phyloP scores from a whole-genome alignment of 2,888 invertebrate species.

The Drosophila suboccidentalis region DNA sequence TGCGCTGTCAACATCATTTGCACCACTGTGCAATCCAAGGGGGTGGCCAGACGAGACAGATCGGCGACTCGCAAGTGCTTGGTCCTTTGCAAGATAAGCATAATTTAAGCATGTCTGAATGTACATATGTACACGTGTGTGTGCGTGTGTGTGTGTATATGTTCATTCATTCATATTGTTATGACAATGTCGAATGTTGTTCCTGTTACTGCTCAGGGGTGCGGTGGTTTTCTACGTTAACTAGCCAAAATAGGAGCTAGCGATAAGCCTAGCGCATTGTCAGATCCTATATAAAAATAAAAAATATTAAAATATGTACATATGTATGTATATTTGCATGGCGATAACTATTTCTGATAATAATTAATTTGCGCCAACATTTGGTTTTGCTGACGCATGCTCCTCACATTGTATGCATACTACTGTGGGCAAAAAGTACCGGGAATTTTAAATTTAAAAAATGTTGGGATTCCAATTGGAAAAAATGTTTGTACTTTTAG shows the following conservation, averaged over 20 bases:
- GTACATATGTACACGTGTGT: neutral
- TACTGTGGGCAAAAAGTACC: no score
- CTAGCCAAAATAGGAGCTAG: slow-evolving; percentile 13
- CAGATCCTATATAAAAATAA: neutral
- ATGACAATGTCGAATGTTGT: neutral
- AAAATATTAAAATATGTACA: neutral
- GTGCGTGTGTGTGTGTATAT: neutral
- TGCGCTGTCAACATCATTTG: neutral
- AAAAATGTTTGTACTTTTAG: no score
- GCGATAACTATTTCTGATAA: slow-evolving; percentile 38
- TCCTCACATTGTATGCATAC: neutral
- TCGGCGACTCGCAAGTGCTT: slow-evolving; percentile 71
- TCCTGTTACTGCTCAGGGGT: neutral
- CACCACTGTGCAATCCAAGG: slow-evolving; percentile 6
- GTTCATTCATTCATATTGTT: neutral
- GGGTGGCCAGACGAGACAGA: slow-evolving; percentile 63
- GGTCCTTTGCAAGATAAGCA: slow-evolving; percentile 36
- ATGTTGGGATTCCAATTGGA: no score
- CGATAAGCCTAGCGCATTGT: slow-evolving; percentile 16
- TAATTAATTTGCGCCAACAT: slow-evolving; percentile 23
- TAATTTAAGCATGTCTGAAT: slow-evolving; percentile 5
- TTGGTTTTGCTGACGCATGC: slow-evolving; percentile 34
- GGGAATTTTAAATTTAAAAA: no score
- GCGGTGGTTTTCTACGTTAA: neutral
- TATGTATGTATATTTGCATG: slow-evolving; percentile 13